Base-by-base conservation (phyloP, 2,113 vertebrate species). In the Pseudonaja textilis region DNA sequence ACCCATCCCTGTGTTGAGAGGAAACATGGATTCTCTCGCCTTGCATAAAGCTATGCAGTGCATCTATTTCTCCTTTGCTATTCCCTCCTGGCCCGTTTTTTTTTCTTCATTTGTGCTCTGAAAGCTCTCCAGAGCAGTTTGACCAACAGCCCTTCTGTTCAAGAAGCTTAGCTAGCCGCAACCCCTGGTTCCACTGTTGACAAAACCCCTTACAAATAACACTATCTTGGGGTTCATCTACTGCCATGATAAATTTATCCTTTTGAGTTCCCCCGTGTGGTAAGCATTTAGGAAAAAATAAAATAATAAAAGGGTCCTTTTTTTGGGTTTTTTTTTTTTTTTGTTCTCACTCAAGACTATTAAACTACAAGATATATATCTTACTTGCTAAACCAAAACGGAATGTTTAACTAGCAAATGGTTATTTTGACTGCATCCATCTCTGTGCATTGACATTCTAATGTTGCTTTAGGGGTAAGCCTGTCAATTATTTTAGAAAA, bases 381-480 rank as follows among this genome's bases (percentile, higher is more conserved):
- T 94, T 55, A 86, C 81, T 59, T 94, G 92, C 74, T 0, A 91
- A 94, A 92, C 93, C 0, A 0, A 56, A 93, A 94, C n/a, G 20
- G 85, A 89, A 26, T 20, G 4, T 94, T 96, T 96, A 39, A 93
- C 81, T 90, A 89, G 20, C 91, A 93, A 92, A 59, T 91, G 92
- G n/a, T 87, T 93, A 94, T 94, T 96, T 95, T 94, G 95, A 96
- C 90, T 94, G 4, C 93, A 93, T 96, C 92, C 94, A 90, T 96
- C 91, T 94, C 93, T 34, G 47, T 85, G 91, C 59, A 42, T 93
- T 96, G 96, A 92, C 93, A 95, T 85, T 2, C 64, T 95, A 95
- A 93, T 81, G 86, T 94, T 95, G 92, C 95, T 95, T 93, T 93
- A 94, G 54, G 89, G 90, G 90, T 91, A 16, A 34, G 88, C 87